These are phyloP conservation scores for Pelobates fuscus DNA, from an alignment of 2,113 vertebrate species.

Conservation along the genomic window DNA sequence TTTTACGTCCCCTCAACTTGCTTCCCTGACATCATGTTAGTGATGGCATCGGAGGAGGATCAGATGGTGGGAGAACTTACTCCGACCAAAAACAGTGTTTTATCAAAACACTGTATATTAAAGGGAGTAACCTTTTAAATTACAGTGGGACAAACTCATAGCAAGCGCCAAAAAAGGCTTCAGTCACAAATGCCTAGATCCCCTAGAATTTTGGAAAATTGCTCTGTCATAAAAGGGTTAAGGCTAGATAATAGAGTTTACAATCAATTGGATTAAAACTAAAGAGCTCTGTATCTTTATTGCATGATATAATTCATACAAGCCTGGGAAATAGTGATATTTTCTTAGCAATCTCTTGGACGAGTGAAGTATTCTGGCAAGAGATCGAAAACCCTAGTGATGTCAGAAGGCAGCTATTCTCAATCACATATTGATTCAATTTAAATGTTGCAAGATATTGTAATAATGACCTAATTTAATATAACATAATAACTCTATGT, in stretches of 20 bases:
- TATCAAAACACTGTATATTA: too few relatives aligned
- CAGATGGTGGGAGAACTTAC: too few relatives aligned
- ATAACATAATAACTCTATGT: not conserved
- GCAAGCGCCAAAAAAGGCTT: too few relatives aligned
- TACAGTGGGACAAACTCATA: too few relatives aligned
- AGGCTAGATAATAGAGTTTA: conserved; percentile 49
- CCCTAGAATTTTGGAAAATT: too few relatives aligned
- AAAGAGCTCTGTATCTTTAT: conserved; percentile 54
- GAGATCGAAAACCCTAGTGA: conserved; percentile 57
- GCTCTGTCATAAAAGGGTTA: too few relatives aligned
- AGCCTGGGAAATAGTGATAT: conserved; percentile 58
- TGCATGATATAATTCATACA: conserved; percentile 60
- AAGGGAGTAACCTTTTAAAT: too few relatives aligned
- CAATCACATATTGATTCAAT: conserved; percentile 56
- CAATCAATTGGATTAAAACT: conserved; percentile 31
- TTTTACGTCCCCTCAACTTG: too few relatives aligned
- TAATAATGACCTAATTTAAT: conserved; percentile 22
- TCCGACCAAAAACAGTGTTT: too few relatives aligned
- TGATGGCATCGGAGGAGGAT: too few relatives aligned
- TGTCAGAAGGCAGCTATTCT: conserved; percentile 62
- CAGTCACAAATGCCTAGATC: too few relatives aligned
- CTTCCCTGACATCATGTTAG: too few relatives aligned
- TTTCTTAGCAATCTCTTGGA: conserved; percentile 70
- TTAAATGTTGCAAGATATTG: conserved; percentile 53
- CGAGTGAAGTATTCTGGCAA: conserved; percentile 70